Evolutionary conservation across 2,113 vertebrate genomes (phyloP), one percentile per base, ranked within the genome.

Genomic region (Tiliqua scincoides): DNA sequence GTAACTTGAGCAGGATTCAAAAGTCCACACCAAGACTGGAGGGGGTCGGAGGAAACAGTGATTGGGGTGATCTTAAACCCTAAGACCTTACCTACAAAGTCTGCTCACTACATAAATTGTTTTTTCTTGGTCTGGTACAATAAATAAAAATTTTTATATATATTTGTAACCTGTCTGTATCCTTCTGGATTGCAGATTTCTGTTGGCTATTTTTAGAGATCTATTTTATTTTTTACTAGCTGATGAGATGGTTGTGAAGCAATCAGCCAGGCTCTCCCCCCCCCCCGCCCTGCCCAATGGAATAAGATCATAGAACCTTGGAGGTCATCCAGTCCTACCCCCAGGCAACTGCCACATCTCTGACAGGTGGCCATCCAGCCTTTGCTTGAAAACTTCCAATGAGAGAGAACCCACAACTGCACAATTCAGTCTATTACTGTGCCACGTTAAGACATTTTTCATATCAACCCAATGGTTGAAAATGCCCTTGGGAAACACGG

Each of bases 131-230:
- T 52, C 23, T 40, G 82, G 20, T 43, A 75, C 59, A 75, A 62
- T 37, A 74, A 63, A 73, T 63, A 81, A 81, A 86, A 54, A 12
- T 65, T 86, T 86, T 86, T 86, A 81, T 81, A 81, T 81, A 86
- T 80, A 81, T 86, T 86, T 81, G 57, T 86, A 81, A 81, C 59
- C 78, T 62, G 21, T 52, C 85, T 37, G 20, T 67, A 18, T 77
- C 75, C 25, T 76, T 85, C 32, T 73, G 59, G 21, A 57, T 37
- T 15, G 1, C 40, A 43, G 21, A 23, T 61, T 85, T n/a, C 18
- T 43, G 35, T 32, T 74, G 5, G 32, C 23, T 67, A 32, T 40
- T 21, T 2, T 1, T 75, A 85, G 30, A 17, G 23, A 2, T 82
- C 11, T 35, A 21, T 40, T 40, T 67, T 10, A 9, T 54, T 32